Conservation (phyloP, 64 coral and sea anemone genomes). For the Porites lutea region DNA sequence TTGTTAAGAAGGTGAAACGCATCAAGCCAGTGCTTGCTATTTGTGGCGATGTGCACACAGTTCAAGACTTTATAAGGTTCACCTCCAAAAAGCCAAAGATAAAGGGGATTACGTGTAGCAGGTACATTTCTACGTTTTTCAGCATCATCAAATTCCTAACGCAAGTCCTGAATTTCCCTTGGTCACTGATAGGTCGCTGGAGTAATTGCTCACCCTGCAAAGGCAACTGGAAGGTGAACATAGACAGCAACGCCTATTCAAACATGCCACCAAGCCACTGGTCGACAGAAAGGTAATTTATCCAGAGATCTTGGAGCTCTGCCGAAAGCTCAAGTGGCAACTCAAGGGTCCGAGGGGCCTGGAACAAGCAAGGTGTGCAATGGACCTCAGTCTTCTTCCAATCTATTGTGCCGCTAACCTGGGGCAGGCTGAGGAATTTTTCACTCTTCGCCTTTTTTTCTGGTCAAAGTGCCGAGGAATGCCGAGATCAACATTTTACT, state of each 20-base stretch:
- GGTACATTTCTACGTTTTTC: too few species aligned
- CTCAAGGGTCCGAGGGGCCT: not conserved
- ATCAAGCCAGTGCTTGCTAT: too few species aligned
- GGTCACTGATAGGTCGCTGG: too few species aligned
- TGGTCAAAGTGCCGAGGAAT: not conserved
- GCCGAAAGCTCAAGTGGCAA: not conserved
- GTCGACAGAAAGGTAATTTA: not conserved
- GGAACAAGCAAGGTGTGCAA: not conserved
- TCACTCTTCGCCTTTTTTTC: not conserved
- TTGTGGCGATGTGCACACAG: too few species aligned
- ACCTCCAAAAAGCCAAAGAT: too few species aligned
- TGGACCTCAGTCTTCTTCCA: not conserved
- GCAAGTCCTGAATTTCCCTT: too few species aligned
- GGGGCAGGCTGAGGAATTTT: not conserved
- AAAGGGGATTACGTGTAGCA: too few species aligned
- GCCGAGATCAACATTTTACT: too few species aligned
- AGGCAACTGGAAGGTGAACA: not conserved
- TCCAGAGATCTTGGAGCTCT: not conserved
- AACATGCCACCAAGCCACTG: not conserved
- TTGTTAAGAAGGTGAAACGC: too few species aligned
- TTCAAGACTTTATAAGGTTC: too few species aligned
- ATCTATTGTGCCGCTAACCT: not conserved
- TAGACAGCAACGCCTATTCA: not conserved
- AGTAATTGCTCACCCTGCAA: too few species aligned
- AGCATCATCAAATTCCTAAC: too few species aligned